A percentile compares a stretch with the other conserved stretches of the same genome.
Conservation (phyloP, 1,140 invertebrate species). For the Hypsibius dujardini region DNA sequence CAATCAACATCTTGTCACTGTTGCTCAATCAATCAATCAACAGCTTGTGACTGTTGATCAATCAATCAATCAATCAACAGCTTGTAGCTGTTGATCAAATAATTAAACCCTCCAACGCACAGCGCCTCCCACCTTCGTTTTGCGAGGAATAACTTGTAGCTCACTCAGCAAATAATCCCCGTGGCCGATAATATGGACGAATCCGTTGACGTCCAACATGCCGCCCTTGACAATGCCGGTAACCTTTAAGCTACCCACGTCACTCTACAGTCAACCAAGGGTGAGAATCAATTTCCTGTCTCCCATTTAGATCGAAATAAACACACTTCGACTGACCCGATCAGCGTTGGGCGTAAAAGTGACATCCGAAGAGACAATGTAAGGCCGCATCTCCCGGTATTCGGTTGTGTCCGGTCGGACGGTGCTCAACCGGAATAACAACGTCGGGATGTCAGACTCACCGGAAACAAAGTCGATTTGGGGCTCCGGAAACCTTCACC, state of each 20-base stretch:
- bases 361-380: neutral
- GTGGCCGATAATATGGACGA: conserved; percentile 71
- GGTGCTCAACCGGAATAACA: neutral
- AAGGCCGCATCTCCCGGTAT: conserved; percentile 15
- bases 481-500: conserved; percentile 5
- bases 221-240: conserved; percentile 63
- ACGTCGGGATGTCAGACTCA: neutral
- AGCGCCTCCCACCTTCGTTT: no score
- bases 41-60: no score
- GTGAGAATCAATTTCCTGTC: neutral
- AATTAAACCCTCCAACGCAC: no score
- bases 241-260: conserved; percentile 54
- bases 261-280: conserved; percentile 19
- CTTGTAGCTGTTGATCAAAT: no score
- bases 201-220: conserved; percentile 60
- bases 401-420: neutral
- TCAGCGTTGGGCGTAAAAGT: neutral
- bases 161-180: conserved; percentile 76
- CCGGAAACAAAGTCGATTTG: neutral
- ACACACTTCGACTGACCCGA: neutral
- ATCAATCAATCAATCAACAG: no score
- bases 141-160: conserved; percentile 35
- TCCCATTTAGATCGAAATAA: neutral
- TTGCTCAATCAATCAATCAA: no score
- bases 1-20: no score